Conservation (phyloP, 2,797 vertebrate genomes). For the Etheostoma nigrum region DNA sequence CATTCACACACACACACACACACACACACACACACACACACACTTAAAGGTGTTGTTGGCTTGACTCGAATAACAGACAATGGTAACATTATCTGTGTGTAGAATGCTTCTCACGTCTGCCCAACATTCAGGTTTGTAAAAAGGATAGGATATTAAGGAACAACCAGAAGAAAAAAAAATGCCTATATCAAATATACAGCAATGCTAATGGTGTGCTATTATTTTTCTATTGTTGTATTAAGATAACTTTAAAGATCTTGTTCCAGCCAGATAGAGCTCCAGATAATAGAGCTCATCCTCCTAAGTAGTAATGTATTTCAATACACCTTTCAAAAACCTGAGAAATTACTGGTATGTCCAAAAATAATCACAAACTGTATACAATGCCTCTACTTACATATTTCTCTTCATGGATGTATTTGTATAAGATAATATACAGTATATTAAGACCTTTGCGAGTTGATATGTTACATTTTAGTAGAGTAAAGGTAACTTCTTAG, state of each 20-base stretch:
- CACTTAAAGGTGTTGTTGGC: neutral
- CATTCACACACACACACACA: neutral
- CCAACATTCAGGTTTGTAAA: conserved; percentile 65
- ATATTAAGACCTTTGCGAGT: neutral
- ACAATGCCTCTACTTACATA: neutral
- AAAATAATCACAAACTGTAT: neutral
- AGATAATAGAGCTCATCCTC: neutral
- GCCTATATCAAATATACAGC: neutral
- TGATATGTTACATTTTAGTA: conserved; percentile 27
- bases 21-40: neutral
- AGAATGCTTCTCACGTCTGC: conserved; percentile 72
- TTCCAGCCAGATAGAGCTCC: neutral
- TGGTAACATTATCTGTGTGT: conserved; percentile 38
- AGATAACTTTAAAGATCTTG: neutral
- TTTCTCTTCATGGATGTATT: neutral
- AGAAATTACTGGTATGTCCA: neutral
- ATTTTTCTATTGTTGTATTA: neutral
- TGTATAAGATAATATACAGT: neutral
- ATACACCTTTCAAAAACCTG: conserved; percentile 1
- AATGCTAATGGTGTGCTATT: neutral
- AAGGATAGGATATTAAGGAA: conserved; percentile 55
- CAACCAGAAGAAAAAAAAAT: conserved; percentile 8
- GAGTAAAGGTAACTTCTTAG: conserved; percentile 6
- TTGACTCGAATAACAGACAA: conserved; percentile 54
- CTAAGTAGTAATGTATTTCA: conserved; percentile 10